phyloP scores from a whole-genome alignment of 2,888 invertebrate species.

The Dynastes tityus region DNA sequence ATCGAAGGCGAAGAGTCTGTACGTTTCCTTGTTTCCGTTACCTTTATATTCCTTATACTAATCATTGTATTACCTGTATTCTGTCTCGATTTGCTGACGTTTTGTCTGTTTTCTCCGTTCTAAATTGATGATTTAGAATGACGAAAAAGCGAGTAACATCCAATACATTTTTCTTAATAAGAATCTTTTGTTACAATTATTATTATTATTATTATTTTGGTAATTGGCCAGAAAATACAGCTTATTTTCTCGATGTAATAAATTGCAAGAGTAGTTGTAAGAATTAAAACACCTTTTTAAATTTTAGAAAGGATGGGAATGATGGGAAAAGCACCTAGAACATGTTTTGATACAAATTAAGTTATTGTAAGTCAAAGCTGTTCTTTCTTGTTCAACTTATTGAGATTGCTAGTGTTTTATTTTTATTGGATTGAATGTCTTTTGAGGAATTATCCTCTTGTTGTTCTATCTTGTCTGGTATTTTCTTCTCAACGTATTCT shows the following conservation, averaged over 20 bases:
- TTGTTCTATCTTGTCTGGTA: not conserved
- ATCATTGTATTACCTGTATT: constrained; percentile 54
- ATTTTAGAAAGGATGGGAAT: too few species aligned
- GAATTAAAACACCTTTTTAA: too few species aligned
- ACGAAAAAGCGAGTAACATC: constrained; percentile 5
- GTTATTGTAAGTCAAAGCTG: too few species aligned
- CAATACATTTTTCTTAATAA: not conserved
- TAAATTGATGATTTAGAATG: constrained; percentile 44
- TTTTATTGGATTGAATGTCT: too few species aligned
- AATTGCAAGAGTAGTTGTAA: too few species aligned
- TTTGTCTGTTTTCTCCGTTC: constrained; percentile 60
- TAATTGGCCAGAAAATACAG: too few species aligned
- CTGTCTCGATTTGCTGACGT: constrained; percentile 51
- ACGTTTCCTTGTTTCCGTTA: constrained; percentile 57
- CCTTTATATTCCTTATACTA: constrained; percentile 55
- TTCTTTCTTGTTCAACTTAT: too few species aligned
- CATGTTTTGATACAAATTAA: too few species aligned
- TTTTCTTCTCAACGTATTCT: not conserved
- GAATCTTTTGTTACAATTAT: too few species aligned
- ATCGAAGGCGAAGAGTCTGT: constrained; percentile 65
- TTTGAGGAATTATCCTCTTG: not conserved
- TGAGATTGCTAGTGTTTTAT: too few species aligned
- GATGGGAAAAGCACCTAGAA: too few species aligned
- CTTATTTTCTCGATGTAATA: too few species aligned
- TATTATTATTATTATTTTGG: not conserved